Evolutionary conservation across 2,113 vertebrate species (phyloP), one percentile per base, ranked within the genome.

Genomic region (Carlito syrichta): DNA sequence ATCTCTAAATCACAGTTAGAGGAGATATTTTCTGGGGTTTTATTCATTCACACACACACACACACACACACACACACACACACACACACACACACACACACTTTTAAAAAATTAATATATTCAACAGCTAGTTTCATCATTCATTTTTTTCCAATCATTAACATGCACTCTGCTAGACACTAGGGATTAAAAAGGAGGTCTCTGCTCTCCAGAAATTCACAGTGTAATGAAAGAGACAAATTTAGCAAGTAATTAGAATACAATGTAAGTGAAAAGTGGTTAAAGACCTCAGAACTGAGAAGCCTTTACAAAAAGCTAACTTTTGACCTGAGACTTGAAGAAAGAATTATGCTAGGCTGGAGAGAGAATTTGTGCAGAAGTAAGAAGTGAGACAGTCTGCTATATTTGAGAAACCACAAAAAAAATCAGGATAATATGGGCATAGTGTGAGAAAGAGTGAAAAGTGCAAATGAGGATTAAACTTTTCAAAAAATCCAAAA

Each of bases 241-340:
- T 91, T 95, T 94, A 94, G 82, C 73, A 93, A 86, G 76, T 73
- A 91, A 94, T 98, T 97, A 97, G 52, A 97, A 97, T 89, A 95
- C 91, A 88, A 43, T 73, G 40, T 74, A 87, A 86, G 69, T 95
- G 48, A 86, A 93, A 92, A 88, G 54, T 94, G 63, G 94, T 90
- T 92, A 95, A 97, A 95, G 52, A 96, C 56, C 60, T 86, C 54
- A 91, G 71, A 95, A 95, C 50, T 71, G 71, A 66, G 35, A 94
- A 93, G 38, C 6, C 62, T 97, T 94, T 35, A 94, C 77, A 92
- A 95, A 97, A 89, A 56, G 14, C 45, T 74, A 89, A 93, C 66
- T 86, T 97, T 86, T 98, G 83, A 89, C 78, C 92, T 86, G 68
- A 71, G 22, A 14, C 32, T 78, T 76, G 30, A 95, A 94, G n/a